phyloP scores from a whole-genome alignment of 1,140 invertebrate species.

The Ceratitis capitata region DNA sequence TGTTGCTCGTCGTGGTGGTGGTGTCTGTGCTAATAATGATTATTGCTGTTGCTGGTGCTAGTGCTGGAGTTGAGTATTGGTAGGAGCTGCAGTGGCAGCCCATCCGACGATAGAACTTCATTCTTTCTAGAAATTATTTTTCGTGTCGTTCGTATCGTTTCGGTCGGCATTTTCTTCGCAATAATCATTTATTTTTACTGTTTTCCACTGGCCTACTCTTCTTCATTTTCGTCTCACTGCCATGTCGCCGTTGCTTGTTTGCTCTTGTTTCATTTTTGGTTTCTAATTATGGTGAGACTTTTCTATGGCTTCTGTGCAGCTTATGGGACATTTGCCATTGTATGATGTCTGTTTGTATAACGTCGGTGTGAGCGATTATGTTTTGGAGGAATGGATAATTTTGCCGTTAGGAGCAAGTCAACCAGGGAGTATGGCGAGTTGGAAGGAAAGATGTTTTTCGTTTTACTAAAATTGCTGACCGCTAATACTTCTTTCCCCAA shows the following conservation, averaged over 20 bases:
- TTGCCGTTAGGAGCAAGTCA: too few relatives aligned
- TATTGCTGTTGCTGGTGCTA: background rate
- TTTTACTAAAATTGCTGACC: too few relatives aligned
- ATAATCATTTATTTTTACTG: background rate
- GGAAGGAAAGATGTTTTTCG: too few relatives aligned
- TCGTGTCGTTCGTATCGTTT: background rate
- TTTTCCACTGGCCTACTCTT: background rate
- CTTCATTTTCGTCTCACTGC: constrained; percentile 41
- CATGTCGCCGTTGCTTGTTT: constrained; percentile 45
- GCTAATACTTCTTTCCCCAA: too few relatives aligned
- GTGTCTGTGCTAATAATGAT: background rate
- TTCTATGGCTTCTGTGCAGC: constrained; percentile 23
- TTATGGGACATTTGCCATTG: constrained; percentile 19
- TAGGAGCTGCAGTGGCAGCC: background rate
- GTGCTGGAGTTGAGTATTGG: background rate
- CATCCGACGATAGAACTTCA: background rate
- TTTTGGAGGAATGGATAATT: background rate
- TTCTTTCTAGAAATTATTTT: background rate
- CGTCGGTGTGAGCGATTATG: too few relatives aligned
- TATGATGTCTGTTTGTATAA: background rate
- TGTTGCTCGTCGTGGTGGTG: background rate
- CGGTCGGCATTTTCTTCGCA: background rate
- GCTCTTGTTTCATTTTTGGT: constrained; percentile 52
- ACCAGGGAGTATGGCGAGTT: too few relatives aligned
- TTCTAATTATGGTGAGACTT: constrained; percentile 38